These are phyloP conservation scores for Gallinago media DNA, from an alignment of 2,113 vertebrate species.

Conservation along the genomic window DNA sequence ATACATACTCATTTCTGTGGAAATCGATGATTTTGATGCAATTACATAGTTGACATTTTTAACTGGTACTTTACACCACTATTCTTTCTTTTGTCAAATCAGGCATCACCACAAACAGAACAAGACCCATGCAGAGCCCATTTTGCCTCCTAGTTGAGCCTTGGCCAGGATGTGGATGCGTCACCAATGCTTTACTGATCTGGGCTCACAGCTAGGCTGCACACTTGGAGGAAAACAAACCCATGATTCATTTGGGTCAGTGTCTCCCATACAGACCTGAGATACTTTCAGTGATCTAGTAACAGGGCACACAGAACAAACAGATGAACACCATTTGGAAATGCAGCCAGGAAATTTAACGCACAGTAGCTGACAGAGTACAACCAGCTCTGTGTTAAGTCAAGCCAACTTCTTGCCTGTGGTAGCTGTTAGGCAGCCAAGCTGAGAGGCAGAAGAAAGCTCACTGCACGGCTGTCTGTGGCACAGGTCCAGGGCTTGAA, in stretches of 20 bases:
- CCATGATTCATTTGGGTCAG: neutral
- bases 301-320: neutral
- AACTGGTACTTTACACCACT: neutral
- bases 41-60: neutral
- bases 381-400: neutral
- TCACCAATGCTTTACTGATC: neutral
- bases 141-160: neutral
- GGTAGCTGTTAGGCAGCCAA: neutral
- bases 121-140: neutral
- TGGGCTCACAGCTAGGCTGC: neutral
- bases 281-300: neutral
- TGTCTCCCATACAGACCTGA: neutral
- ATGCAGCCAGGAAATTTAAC: neutral
- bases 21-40: neutral
- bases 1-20: fast-evolving
- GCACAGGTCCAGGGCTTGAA: neutral
- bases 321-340: neutral
- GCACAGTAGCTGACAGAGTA: neutral
- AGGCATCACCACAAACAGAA: neutral
- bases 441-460: neutral
- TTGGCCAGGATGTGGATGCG: neutral
- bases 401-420: neutral
- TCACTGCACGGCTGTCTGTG: fast-evolving
- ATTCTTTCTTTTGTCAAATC: neutral
- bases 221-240: neutral